Evolutionary conservation across 2,888 invertebrate species (phyloP), one percentile per base, ranked within the genome.

Genomic region (Pocota personata): DNA sequence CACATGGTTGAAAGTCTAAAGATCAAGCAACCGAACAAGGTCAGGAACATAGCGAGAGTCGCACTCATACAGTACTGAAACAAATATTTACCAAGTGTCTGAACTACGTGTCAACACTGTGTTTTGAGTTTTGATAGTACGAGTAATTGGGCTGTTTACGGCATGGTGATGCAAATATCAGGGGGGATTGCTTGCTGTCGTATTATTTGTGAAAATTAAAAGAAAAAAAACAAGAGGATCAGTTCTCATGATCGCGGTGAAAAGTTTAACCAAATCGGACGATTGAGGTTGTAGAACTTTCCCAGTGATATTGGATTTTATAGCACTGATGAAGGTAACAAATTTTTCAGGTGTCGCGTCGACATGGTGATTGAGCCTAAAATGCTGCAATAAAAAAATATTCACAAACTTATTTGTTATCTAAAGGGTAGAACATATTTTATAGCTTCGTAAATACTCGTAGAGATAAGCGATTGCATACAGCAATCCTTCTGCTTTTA

Each of bases 11-110:
- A 57, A 64, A 52, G 80, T 80, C 62, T 73, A 84, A 76, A 75
- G 75, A 67, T 64, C 84, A 80, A 30, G 37, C 58, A 60, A 16
- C 50, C 19, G 32, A 64, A 75, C 69, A 84, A 84, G 80, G 80
- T 80, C 71, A 75, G 40, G 62, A 46, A 37, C 35, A 55, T 27
- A 62, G 62, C 21, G 35, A 2, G 6, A 14, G 43, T 64, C 27
- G 10, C 37, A 50, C 30, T 62, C 37, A 19, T 2, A 32, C 12
- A 46, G 21, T 46, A 46, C 19, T 37, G 50, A 19, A 40, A 14
- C n/a, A 77, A 77, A 69, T 69, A 52, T 69, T 77, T 62, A 60
- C 69, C 27, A 48, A 78, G 16, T 19, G 32, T 27, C 58, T 58
- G 55, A 67, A 58, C 16, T 48, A 21, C 24, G 24, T 16, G 19